These are phyloP conservation scores for Sparus aurata DNA, from an alignment of 2,797 vertebrate species.

Conservation along the genomic window DNA sequence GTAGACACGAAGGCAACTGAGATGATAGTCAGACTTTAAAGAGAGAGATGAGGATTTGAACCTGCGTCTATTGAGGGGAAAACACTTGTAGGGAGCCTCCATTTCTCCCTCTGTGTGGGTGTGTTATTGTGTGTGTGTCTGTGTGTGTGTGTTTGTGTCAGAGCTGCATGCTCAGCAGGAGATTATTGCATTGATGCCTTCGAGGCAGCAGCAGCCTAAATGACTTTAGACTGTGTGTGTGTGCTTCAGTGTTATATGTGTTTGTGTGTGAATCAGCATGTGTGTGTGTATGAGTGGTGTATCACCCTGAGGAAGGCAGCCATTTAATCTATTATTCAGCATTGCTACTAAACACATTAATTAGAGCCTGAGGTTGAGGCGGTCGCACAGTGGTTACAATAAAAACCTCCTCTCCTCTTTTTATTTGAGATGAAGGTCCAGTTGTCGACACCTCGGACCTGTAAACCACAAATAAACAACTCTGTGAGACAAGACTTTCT, in stretches of 20 bases:
- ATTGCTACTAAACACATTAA: slow-evolving; percentile 63
- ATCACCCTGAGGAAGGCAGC: slow-evolving; percentile 42
- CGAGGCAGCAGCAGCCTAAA: slow-evolving; percentile 51
- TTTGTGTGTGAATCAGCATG: slow-evolving; percentile 11
- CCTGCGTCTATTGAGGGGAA: background rate
- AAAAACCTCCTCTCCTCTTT: slow-evolving; percentile 9
- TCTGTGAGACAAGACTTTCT: background rate
- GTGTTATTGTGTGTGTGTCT: slow-evolving; percentile 12
- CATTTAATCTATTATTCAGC: slow-evolving; percentile 72
- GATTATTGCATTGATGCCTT: slow-evolving; percentile 57
- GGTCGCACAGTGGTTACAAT: background rate
- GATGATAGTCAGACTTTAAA: slow-evolving; percentile 2
- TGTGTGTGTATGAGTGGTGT: slow-evolving; percentile 35
- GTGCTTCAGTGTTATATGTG: background rate
- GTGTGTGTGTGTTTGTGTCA: slow-evolving; percentile 31
- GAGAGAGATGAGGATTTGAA: slow-evolving; percentile 24
- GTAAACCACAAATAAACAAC: background rate
- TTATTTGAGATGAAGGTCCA: background rate
- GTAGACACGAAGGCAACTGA: slow-evolving; percentile 23
- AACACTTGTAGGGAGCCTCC: background rate
- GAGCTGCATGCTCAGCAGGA: slow-evolving; percentile 51
- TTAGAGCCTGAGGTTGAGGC: slow-evolving; percentile 49
- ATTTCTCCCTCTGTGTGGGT: slow-evolving; percentile 13
- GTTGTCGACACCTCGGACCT: background rate
- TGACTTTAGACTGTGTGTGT: slow-evolving; percentile 37